A percentile compares a stretch with the other conserved stretches of the same genome.
Conservation (phyloP, 2,113 vertebrate species). For the Aegotheles bennettii region DNA sequence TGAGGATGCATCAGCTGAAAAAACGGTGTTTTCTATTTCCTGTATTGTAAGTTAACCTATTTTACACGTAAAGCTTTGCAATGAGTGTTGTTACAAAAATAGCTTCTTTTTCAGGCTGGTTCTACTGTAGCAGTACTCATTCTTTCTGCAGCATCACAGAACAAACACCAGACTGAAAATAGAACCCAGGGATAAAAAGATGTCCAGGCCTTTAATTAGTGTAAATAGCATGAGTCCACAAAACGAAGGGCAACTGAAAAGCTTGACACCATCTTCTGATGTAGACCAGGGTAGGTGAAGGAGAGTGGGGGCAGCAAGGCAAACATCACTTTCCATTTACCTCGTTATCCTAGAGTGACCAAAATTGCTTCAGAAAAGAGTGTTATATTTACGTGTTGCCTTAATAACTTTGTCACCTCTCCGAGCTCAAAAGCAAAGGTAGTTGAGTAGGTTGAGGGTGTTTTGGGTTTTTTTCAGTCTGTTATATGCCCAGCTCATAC, state of each 20-base stretch:
- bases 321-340: background rate
- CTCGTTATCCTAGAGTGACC: background rate
- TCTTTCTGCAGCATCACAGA: background rate
- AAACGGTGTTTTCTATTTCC: background rate
- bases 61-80: background rate
- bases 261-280: background rate
- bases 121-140: background rate
- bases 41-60: background rate
- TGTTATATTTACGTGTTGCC: background rate
- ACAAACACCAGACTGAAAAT: background rate
- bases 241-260: background rate
- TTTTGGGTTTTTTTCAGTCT: background rate
- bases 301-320: background rate
- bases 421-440: background rate
- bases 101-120: background rate
- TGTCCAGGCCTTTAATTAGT: background rate
- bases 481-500: background rate
- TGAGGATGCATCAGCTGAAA: background rate
- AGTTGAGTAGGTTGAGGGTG: background rate
- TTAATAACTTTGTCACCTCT: background rate
- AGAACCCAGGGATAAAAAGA: background rate
- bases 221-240: background rate
- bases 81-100: background rate
- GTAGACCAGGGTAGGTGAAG: background rate
- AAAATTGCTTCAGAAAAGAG: background rate